Base-by-base conservation (phyloP, 2,797 vertebrate species). In the Acanthurus lineatus region DNA sequence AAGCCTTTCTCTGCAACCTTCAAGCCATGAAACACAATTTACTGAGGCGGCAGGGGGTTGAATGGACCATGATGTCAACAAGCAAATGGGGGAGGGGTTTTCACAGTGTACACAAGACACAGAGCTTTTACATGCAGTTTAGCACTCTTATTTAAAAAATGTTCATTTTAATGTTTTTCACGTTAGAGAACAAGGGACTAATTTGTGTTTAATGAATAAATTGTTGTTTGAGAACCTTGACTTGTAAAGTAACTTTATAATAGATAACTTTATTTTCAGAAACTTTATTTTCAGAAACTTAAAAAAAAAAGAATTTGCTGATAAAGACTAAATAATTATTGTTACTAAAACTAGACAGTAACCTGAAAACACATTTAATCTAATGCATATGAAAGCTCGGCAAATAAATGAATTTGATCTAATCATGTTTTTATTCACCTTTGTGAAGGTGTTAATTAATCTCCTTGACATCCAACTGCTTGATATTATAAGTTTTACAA, bases 1-100 rank as follows among this genome's bases (percentile, higher is more conserved):
- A 65, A 72, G 84, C 87, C 88, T 91, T 94, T 89, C 91, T 92
- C 78, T 90, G 86, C 85, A 89, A 92, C 84, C 88, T 91, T 88
- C 87, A 89, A 91, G 85, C 89, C 85, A 83, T 89, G 85, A 91
- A 93, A 94, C 85, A 59, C 90, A 93, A 93, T 94, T 94, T 91
- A 89, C 64, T 69, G 85, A 92, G 89, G 84, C 85, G 86, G 86
- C 60, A 14, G 92, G 86, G 79, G 81, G 88, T 87, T 68, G 67
- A 62, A 67, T 59, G 77, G 60, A 75, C 79, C 56, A 17, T 48
- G 84, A 54, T 83, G 90, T 91, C 89, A 89, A 86, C 81, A 74
- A 85, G 79, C 63, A 48, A 83, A 75, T 2, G 49, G 77, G 71
- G 83, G 76, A 68, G 67, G 63, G 62, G 73, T 61, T 80, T 3